These are phyloP conservation scores for Chaitophorus viminalis DNA, from an alignment of 2,888 invertebrate genomes.

Conservation along the genomic window DNA sequence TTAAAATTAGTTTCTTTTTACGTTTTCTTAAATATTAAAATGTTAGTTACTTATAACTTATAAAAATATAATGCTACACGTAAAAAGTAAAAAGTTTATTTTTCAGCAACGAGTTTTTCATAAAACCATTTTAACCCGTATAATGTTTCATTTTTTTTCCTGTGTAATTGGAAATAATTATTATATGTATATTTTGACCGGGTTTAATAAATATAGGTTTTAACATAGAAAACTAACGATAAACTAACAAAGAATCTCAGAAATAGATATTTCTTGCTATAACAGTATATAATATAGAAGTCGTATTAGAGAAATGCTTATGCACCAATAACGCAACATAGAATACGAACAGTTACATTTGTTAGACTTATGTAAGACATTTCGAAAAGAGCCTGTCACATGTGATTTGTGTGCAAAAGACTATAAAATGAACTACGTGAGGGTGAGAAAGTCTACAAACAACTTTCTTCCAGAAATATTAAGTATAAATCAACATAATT, in stretches of 20 bases:
- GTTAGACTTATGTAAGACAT: conserved; percentile 7
- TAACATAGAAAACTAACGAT: not conserved
- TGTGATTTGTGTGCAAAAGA: not conserved
- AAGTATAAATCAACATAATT: not conserved
- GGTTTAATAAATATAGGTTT: not conserved
- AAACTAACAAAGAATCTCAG: not conserved
- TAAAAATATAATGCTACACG: not conserved
- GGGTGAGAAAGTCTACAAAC: not conserved
- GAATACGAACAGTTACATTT: not conserved
- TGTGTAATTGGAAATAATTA: not conserved
- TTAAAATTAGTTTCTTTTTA: no score
- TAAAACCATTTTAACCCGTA: not conserved
- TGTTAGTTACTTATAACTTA: not conserved
- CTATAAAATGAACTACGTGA: not conserved
- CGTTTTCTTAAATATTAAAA: not conserved
- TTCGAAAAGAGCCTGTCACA: not conserved
- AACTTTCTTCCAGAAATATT: not conserved
- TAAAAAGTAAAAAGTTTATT: not conserved
- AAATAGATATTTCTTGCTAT: not conserved
- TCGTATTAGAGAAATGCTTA: not conserved
- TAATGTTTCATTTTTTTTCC: not conserved
- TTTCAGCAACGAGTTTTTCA: not conserved
- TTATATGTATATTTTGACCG: not conserved
- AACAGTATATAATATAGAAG: not conserved
- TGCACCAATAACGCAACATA: not conserved